These are phyloP conservation scores for Harlomillsia oculata DNA, from an alignment of 1,140 invertebrate genomes.

Conservation along the genomic window DNA sequence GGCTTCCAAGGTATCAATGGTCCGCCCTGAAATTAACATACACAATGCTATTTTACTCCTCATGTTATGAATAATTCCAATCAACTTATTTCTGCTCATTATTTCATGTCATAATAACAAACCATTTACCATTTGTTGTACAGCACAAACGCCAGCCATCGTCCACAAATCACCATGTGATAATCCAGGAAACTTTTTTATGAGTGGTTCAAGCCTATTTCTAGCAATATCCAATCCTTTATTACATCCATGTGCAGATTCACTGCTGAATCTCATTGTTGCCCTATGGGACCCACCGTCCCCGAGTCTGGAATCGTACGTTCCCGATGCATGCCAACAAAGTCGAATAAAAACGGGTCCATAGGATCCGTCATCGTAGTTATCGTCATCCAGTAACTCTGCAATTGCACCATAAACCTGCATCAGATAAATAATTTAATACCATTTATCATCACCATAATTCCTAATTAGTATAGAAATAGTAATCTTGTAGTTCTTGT, in stretches of 20 bases:
- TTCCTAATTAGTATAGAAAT: too few species aligned
- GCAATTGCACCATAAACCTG: conserved; percentile 31
- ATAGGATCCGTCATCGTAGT: conserved; percentile 27
- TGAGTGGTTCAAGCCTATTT: conserved; percentile 25
- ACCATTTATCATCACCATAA: too few species aligned
- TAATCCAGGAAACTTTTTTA: conserved; percentile 21
- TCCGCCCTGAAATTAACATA: conserved; percentile 18
- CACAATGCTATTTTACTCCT: neutral
- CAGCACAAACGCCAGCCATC: conserved; percentile 20
- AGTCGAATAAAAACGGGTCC: conserved; percentile 29
- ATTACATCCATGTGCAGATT: conserved; percentile 25
- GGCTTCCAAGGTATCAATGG: conserved; percentile 27
- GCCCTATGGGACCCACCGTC: conserved; percentile 21
- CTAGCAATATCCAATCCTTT: conserved; percentile 27
- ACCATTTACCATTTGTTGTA: conserved; percentile 18
- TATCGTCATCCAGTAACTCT: conserved; percentile 21
- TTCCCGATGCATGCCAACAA: conserved; percentile 30
- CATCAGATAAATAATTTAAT: too few species aligned
- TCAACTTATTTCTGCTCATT: neutral
- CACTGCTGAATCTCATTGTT: conserved; percentile 27
- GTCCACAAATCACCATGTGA: conserved; percentile 31
- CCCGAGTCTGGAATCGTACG: conserved; percentile 19
- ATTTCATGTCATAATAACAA: neutral
- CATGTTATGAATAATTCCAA: too few species aligned
- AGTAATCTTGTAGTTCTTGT: too few species aligned